Evolutionary conservation across 2,888 invertebrate species (phyloP).

Genomic region (Zygaena filipendulae): DNA sequence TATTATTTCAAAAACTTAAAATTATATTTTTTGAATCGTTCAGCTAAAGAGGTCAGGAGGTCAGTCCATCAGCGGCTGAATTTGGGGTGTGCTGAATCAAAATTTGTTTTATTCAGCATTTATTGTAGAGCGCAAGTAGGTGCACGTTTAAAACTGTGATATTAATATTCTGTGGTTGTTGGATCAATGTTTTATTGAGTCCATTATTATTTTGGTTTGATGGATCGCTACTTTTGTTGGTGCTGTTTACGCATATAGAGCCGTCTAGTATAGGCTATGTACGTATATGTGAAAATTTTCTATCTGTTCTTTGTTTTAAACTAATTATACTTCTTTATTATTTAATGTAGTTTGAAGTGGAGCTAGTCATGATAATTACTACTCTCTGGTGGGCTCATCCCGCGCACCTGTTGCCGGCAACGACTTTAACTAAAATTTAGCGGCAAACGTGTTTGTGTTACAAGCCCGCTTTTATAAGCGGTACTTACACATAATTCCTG

Average conservation of each 20-base stretch:
- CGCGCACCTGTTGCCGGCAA: conserved; percentile 55
- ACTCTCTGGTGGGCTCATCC: conserved; percentile 43
- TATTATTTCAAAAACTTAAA: too few relatives aligned
- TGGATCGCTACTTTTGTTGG: too few relatives aligned
- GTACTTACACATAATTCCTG: conserved; percentile 55
- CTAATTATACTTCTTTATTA: too few relatives aligned
- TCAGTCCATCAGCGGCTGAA: conserved; percentile 25
- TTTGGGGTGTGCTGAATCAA: conserved; percentile 43
- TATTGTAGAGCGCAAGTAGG: too few relatives aligned
- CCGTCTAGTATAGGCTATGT: too few relatives aligned
- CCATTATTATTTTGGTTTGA: too few relatives aligned
- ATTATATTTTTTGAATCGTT: too few relatives aligned
- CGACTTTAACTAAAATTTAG: conserved; percentile 62
- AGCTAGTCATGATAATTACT: conserved; percentile 48
- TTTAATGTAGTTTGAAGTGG: too few relatives aligned
- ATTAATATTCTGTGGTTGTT: conserved; percentile 49
- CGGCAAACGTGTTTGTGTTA: conserved; percentile 55
- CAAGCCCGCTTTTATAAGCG: conserved; percentile 36
- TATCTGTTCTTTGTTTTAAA: too few relatives aligned
- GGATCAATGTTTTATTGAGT: conserved; percentile 39
- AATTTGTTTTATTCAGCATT: conserved; percentile 49
- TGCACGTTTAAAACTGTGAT: conserved; percentile 36
- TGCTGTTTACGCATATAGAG: too few relatives aligned
- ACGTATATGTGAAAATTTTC: too few relatives aligned
- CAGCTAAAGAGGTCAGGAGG: conserved; percentile 31